phyloP scores from a whole-genome alignment of 2,888 invertebrate genomes.

The Oasisia sp. region DNA sequence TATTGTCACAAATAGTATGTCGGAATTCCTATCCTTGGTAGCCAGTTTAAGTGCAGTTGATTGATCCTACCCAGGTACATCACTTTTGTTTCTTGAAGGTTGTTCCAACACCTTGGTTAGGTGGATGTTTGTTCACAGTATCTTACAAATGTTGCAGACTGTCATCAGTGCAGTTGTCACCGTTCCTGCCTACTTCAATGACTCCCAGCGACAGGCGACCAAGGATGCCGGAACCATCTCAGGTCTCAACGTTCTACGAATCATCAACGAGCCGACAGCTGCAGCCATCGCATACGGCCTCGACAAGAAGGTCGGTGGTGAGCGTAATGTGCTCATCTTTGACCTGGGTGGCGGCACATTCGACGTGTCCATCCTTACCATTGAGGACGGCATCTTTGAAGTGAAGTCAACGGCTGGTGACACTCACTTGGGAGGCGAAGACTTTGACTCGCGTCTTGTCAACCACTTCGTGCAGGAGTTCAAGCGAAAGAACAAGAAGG shows the following conservation, averaged over 20 bases:
- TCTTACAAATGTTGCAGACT: slow-evolving; percentile 44
- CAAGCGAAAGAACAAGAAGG: slow-evolving; percentile 66
- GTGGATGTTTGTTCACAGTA: slow-evolving; percentile 52
- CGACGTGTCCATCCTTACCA: slow-evolving; percentile 68
- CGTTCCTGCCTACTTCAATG: slow-evolving; percentile 64
- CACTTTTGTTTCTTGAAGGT: background rate
- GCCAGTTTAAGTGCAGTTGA: background rate
- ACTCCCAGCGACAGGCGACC: slow-evolving; percentile 70
- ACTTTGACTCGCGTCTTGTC: slow-evolving; percentile 57
- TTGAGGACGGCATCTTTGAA: slow-evolving; percentile 67
- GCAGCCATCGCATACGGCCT: slow-evolving; percentile 73
- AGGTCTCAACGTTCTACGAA: slow-evolving; percentile 64
- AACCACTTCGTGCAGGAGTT: slow-evolving; percentile 56
- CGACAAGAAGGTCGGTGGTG: slow-evolving; percentile 66
- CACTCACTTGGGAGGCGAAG: slow-evolving; percentile 60
- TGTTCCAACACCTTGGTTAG: background rate
- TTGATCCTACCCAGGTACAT: background rate
- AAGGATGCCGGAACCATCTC: slow-evolving; percentile 65
- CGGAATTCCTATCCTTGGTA: background rate
- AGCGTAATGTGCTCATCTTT: slow-evolving; percentile 71
- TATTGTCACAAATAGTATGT: background rate
- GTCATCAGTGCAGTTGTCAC: slow-evolving; percentile 50
- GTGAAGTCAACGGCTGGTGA: slow-evolving; percentile 61
- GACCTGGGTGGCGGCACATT: slow-evolving; percentile 70
- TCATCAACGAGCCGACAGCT: slow-evolving; percentile 73